Evolutionary conservation across 1,140 invertebrate genomes (phyloP).

Genomic region (Pogonognathellus flavescens): DNA sequence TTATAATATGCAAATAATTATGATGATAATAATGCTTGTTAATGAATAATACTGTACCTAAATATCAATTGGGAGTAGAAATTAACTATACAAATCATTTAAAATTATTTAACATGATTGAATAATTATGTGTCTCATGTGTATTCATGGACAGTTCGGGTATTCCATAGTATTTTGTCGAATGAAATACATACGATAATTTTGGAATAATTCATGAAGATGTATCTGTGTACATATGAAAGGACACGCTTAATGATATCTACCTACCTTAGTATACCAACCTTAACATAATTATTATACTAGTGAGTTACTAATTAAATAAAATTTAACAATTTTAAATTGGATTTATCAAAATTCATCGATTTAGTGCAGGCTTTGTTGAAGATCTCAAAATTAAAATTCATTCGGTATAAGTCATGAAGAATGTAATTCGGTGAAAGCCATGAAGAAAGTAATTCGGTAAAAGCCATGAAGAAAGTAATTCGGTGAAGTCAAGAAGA

Average conservation of each 20-base stretch:
- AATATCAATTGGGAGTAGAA: neutral
- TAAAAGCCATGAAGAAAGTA: too few species aligned
- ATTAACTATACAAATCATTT: neutral
- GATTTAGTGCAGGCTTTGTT: neutral
- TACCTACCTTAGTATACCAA: neutral
- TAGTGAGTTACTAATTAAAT: too few species aligned
- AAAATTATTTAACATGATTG: neutral
- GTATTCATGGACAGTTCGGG: constrained; percentile 38
- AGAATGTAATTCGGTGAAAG: too few species aligned
- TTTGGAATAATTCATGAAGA: constrained; percentile 30
- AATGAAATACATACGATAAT: constrained; percentile 33
- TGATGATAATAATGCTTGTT: neutral
- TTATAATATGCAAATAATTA: too few species aligned
- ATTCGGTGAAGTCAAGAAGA: too few species aligned
- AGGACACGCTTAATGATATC: constrained; percentile 38
- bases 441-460: too few species aligned
- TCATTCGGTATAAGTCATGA: too few species aligned
- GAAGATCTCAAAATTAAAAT: too few species aligned
- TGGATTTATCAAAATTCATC: neutral
- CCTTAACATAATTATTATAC: neutral
- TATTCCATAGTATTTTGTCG: constrained; percentile 49
- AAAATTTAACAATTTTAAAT: too few species aligned
- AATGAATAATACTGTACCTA: constrained; percentile 17
- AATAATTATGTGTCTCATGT: constrained; percentile 16
- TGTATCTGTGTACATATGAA: constrained; percentile 34